Base-by-base conservation (phyloP, 1,140 invertebrate genomes). In the Caenorhabditis latens region DNA sequence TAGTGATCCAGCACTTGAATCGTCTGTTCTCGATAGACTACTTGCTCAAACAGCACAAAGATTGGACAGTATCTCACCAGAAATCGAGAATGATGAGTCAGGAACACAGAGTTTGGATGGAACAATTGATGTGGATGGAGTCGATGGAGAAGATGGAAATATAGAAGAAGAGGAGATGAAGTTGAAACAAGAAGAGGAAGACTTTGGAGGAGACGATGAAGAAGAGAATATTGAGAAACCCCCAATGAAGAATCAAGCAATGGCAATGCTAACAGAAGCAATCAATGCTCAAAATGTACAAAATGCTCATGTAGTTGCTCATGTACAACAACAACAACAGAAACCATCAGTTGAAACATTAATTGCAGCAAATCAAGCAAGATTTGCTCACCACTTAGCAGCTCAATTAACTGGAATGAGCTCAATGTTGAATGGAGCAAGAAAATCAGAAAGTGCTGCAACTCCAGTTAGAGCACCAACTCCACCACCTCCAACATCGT, bases 11-110 rank as follows among this genome's bases (percentile, higher is more conserved):
- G 71, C 71, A 50, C n/a, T 79, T 0, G 71, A 79, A 50, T 53
- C 43, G 2, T 79, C 71, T 5, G 71, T 79, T 53, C 24, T 85
- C 8, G 84, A 85, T 13, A 32, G 67, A 58, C 63, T 85, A 16
- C 67, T 85, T 6, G 84, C 84, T 19, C 71, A 79, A 50, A 53
- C 84, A 2, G 50, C 84, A 9, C 63, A 75, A 67, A 14, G 84
- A 79, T 53, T 71, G 50, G 84, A 85, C 16, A 85, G 84, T 53
- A 58, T 85, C 9, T 61, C 53, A 9, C 84, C 84, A 21, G 84
- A 65, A 86, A 71, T 86, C 19, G 86, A 86, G 42, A 86, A 86
- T 55, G 86, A 86, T 50, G 86, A 83, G 24, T 86, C 86, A 16
- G 86, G 75, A 32, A 71, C 86, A 32, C 86, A 86, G 24, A 86